phyloP scores from a whole-genome alignment of 2,113 vertebrate genomes.

The Scolopax mira region DNA sequence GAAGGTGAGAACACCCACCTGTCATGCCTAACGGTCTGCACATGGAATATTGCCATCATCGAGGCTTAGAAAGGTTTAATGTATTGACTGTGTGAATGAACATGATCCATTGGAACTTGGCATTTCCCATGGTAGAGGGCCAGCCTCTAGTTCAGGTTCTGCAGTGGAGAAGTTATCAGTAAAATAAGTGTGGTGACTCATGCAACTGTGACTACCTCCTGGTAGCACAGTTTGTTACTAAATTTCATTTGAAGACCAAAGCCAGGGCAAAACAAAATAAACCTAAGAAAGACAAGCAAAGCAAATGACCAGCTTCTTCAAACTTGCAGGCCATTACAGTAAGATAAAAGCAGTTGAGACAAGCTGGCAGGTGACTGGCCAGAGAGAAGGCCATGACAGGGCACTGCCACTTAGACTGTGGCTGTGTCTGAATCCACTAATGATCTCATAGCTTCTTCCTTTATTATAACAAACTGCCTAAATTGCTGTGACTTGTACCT shows the following conservation, averaged over 20 bases:
- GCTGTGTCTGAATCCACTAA: not conserved
- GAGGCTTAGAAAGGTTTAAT: not conserved
- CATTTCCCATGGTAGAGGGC: not conserved
- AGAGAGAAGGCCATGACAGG: not conserved
- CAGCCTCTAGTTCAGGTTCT: not conserved
- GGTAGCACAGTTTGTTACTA: not conserved
- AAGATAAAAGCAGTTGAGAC: not conserved
- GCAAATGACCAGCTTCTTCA: not conserved
- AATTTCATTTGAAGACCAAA: not conserved
- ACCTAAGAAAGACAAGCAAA: not conserved
- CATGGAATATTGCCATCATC: not conserved
- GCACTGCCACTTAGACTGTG: not conserved
- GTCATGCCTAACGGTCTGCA: not conserved
- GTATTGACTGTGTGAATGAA: not conserved
- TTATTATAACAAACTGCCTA: not conserved
- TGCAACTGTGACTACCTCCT: not conserved
- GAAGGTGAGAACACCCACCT: not conserved
- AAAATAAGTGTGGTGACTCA: not conserved
- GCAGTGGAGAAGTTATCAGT: not conserved
- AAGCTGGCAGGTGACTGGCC: not conserved
- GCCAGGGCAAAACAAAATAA: not conserved
- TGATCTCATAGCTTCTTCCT: not conserved
- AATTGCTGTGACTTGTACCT: not conserved
- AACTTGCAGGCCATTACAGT: not conserved
- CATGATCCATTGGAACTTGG: not conserved